Evolutionary conservation across 64 coral and sea anemone genomes (phyloP), one percentile per base, ranked within the genome.

Genomic region (Actinia tenebrosa): DNA sequence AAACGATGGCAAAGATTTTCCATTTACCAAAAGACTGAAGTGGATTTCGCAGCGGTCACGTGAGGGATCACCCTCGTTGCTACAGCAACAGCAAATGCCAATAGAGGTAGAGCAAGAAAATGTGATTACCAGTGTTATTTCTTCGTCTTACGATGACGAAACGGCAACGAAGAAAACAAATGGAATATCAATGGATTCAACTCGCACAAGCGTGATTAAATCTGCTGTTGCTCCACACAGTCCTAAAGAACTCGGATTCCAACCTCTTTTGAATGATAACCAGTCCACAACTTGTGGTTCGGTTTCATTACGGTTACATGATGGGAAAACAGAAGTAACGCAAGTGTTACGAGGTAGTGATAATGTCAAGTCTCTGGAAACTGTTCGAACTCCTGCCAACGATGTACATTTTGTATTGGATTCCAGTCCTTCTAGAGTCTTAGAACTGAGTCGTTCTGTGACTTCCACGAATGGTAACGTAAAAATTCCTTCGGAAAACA

Each of bases 11-110:
- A 46, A 23, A 45, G 42, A 59, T 20, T 85, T 85, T 63, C 83
- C 83, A 22, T 85, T 85, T 46, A 85, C 83, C 4, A 43, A 85
- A 64, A 45, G 83, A 85, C 22, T 85, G 3, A 60, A 64, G 26
- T 85, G 50, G 83, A 85, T 85, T 17, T 85, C 83, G 1, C 53
- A 85, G 60, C 83, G 23, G 2, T 85, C 83, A 54, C 83, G 83
- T 60, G 79, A 81, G 22, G 79, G 79, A 81, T 81, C 79, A 2
- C 79, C 79, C 44, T 81, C 79, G 79, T 81, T 81, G 50, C 50
- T 45, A 53, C 79, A 81, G 50, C 45, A 81, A 50, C 69, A 75
- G 26, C 23, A 75, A 75, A 16, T 42, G 42, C 69, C 10, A 42
- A 30, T 0, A 11, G 69, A 75, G 11, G 10, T 25, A 75, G 69